phyloP scores from a whole-genome alignment of 2,113 vertebrate species.

The Ascaphus truei region DNA sequence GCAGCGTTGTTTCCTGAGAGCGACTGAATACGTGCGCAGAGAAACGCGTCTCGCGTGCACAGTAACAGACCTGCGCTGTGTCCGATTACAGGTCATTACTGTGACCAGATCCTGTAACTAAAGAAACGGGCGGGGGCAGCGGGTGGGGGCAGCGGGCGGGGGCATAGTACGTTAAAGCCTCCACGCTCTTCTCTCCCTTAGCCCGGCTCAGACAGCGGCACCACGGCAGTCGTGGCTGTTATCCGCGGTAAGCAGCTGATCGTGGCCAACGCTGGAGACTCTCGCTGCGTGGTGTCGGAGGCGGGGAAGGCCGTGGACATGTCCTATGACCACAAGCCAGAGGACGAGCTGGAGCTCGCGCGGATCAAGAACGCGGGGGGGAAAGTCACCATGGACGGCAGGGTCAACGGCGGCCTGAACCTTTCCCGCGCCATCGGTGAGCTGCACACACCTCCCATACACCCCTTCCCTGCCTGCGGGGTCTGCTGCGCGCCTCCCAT shows the following conservation, averaged over 20 bases:
- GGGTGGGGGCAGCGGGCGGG: neutral
- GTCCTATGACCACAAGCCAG: constrained; percentile 96
- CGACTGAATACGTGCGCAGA: no score
- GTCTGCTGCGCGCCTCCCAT: no score
- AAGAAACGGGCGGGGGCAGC: no score
- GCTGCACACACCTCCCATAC: no score
- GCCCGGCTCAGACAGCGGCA: constrained; percentile 96
- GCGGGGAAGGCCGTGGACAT: constrained; percentile 89
- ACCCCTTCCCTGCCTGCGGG: no score
- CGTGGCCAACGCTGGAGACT: constrained; percentile 95
- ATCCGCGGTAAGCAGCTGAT: constrained; percentile 94
- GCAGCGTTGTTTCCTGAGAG: no score
- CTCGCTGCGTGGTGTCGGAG: constrained; percentile 93
- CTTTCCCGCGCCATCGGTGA: constrained; percentile 95
- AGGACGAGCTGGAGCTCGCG: constrained; percentile 91
- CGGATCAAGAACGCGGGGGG: constrained; percentile 96
- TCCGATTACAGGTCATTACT: no score
- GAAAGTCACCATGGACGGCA: constrained; percentile 95
- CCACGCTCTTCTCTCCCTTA: constrained; percentile 40
- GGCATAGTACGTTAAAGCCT: neutral
- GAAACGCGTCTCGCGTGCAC: no score
- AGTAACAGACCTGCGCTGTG: no score
- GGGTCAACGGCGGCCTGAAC: constrained; percentile 94
- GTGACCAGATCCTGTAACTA: no score
- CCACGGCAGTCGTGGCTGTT: constrained; percentile 90